phyloP scores from a whole-genome alignment of 1,140 invertebrate genomes.

The Zaprionus tsacasi region DNA sequence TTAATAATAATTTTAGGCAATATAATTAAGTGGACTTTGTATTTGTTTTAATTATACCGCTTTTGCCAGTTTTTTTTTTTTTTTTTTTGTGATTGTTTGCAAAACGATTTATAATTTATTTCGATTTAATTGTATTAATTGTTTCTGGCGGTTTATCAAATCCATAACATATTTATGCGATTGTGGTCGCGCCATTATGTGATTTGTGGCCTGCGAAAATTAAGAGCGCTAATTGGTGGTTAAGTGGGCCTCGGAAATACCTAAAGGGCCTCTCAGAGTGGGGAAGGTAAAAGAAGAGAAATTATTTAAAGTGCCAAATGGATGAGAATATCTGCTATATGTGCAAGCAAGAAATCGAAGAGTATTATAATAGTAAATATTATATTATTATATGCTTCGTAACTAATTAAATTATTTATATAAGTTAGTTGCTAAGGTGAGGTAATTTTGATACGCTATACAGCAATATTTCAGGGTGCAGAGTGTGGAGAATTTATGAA shows the following conservation, averaged over 20 bases:
- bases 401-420: neutral
- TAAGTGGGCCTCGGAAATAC: neutral
- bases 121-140: conserved; percentile 49
- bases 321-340: neutral
- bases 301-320: neutral
- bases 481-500: neutral
- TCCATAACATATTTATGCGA: conserved; percentile 50
- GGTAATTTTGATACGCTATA: neutral
- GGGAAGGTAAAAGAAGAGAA: too few species aligned
- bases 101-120: conserved; percentile 60
- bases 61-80: conserved; percentile 37
- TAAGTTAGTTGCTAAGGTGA: neutral
- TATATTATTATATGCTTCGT: neutral
- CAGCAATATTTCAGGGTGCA: too few species aligned
- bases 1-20: conserved; percentile 41
- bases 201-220: conserved; percentile 36
- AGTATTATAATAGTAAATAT: neutral
- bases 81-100: neutral
- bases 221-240: conserved; percentile 49
- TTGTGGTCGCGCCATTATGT: conserved; percentile 37
- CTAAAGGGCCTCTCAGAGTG: neutral
- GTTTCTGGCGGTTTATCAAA: conserved; percentile 10
- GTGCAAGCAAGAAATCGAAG: too few species aligned
- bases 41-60: conserved; percentile 67
- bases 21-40: conserved; percentile 61